Conservation (phyloP, 1,140 invertebrate genomes). For the Aphidius gifuensis region DNA sequence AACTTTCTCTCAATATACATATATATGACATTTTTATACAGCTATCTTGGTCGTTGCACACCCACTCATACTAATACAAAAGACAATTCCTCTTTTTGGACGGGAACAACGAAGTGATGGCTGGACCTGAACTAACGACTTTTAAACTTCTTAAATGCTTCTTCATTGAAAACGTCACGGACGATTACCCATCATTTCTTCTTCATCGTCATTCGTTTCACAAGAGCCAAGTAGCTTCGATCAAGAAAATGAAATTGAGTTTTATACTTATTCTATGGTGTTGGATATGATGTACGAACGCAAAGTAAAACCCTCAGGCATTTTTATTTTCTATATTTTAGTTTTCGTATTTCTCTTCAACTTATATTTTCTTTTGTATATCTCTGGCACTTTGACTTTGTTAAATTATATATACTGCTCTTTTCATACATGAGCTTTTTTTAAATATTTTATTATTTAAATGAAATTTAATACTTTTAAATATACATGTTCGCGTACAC, state of each 20-base stretch:
- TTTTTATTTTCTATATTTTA: constrained; percentile 11
- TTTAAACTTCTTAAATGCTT: constrained; percentile 32
- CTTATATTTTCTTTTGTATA: background rate
- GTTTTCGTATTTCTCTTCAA: background rate
- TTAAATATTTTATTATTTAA: too few relatives aligned
- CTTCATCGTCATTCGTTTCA: constrained; percentile 12
- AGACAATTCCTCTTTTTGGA: background rate
- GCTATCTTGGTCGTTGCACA: too few relatives aligned
- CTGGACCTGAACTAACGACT: constrained; percentile 29
- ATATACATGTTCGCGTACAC: too few relatives aligned
- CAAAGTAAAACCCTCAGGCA: background rate
- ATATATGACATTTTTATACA: too few relatives aligned
- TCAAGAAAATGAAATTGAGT: constrained; percentile 12
- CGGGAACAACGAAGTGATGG: background rate
- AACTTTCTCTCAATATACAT: too few relatives aligned
- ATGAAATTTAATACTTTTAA: too few relatives aligned
- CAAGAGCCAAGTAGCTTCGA: constrained; percentile 3
- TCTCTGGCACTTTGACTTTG: too few relatives aligned
- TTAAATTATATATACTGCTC: too few relatives aligned
- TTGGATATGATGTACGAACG: constrained; percentile 3
- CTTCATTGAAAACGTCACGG: constrained; percentile 27
- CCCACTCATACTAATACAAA: too few relatives aligned
- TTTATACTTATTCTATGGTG: background rate
- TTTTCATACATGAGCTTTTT: too few relatives aligned
- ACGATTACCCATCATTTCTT: constrained; percentile 17